These are phyloP conservation scores for Psephotus haematonotus DNA, from an alignment of 2,113 vertebrate species.

Conservation along the genomic window DNA sequence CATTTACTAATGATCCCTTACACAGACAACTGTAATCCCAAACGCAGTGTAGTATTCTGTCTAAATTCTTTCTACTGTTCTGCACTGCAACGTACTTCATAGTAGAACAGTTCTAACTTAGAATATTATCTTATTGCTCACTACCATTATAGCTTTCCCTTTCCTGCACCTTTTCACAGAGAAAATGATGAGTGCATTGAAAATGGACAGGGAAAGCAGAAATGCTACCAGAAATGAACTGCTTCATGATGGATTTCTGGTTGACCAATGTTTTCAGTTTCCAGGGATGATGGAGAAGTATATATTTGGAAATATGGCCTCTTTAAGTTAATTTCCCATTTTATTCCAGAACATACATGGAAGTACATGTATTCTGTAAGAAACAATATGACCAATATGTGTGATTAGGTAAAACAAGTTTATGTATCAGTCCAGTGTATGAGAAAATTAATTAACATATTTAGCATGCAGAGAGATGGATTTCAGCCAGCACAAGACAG, in stretches of 20 bases:
- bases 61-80: not conserved
- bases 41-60: not conserved
- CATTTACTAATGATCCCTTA: not conserved
- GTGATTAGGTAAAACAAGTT: not conserved
- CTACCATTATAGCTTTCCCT: not conserved
- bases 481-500: conserved; percentile 55
- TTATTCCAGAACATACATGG: not conserved
- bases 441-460: conserved; percentile 57
- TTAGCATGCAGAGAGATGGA: conserved; percentile 55
- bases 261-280: not conserved
- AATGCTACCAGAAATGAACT: not conserved
- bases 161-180: not conserved
- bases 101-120: not conserved
- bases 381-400: not conserved
- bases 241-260: not conserved
- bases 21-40: not conserved
- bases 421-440: not conserved
- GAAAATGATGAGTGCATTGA: not conserved
- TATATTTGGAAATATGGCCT: not conserved
- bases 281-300: not conserved
- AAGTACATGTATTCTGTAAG: not conserved
- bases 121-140: not conserved
- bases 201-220: not conserved
- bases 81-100: not conserved
- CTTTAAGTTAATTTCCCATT: not conserved